Evolutionary conservation across 2,797 vertebrate genomes (phyloP), one percentile per base, ranked within the genome.

Genomic region (Sebastes jordani): DNA sequence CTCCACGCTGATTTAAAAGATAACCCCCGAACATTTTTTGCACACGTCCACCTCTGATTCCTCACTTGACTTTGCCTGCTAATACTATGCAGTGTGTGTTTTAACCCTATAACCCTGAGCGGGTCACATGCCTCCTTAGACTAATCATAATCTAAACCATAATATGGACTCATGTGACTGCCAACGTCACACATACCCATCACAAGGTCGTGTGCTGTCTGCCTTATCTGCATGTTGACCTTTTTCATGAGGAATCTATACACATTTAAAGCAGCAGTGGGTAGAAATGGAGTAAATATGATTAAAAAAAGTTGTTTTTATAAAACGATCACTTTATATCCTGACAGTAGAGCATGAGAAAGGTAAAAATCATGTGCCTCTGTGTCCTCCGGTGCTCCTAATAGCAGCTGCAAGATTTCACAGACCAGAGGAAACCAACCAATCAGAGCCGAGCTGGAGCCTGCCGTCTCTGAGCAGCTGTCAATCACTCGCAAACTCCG

Each of bases 161-260:
- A 80, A 84, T 59, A 77, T 80, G 83, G 68, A 72, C 82, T 86
- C 89, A 86, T 91, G 91, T 93, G 91, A 93, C 84, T 63, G 58
- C 38, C 54, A 32, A 32, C 11, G 23, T 30, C 59, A 68, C 38
- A 76, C 27, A 61, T 18, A 46, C 66, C 23, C 18, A 23, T 29
- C 52, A 38, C 58, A 23, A 52, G 34, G 70, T 60, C 66, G 59
- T 22, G 23, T 30, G 6, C 6, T n/a, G 42, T 60, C 9, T 18
- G 25, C 18, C 36, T 59, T 52, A 62, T 69, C 30, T 70, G 54
- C 59, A 70, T 49, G 11, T 23, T 74, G 34, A 71, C 54, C 36
- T 77, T 71, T 71, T 56, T 4, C 13, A 5, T n/a, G 20, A 55
- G 8, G 6, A 59, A 69, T 25, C 25, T 25, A 7, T 25, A 20